Base-by-base conservation (phyloP, 1,140 invertebrate species). In the Papilio xuthus region DNA sequence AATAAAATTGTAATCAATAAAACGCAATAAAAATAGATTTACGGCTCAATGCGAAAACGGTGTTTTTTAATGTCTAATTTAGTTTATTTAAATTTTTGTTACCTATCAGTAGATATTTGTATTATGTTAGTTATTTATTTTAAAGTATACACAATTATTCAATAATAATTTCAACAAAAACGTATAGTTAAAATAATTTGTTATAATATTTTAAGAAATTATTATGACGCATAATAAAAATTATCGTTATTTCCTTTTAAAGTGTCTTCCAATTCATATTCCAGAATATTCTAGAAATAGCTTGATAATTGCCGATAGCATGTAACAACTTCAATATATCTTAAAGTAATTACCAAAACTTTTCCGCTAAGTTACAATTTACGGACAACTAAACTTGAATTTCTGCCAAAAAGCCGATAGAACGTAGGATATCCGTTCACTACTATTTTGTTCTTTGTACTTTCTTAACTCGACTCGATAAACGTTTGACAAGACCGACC, bases 1-100 rank as follows among this genome's bases (percentile, higher is more conserved):
- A 67, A 67, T 67, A 67, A 67, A 67, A 67, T 32, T 28, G 60
- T 67, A 67, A 67, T 67, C 60, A 67, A 67, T 67, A 67, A 67
- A 67, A 67, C 60, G 60, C 23, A 28, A 67, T 67, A 67, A 60
- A 60, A 67, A 67, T 32, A 67, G 60, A 28, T 67, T 67, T 67
- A 67, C 60, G 26, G 26, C 60, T 67, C 12, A 67, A 67, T 32
- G 60, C 13, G 23, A 67, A 32, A 67, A 60, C 56, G 56, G 23
- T 60, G 20, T 60, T 60, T 60, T 63, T 3, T 60, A 63, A 63
- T 15, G 7, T 23, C 23, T 28, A 28, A 63, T 28, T 63, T 28
- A 2, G 23, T 15, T 50, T 2, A 50, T 50, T 50, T 50, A 1
- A 23, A 60, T 15, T 63, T 28, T 10, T 12, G 23, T 47, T 47